Conservation (phyloP, 2,888 invertebrate genomes). For the Baronia brevicornis region DNA sequence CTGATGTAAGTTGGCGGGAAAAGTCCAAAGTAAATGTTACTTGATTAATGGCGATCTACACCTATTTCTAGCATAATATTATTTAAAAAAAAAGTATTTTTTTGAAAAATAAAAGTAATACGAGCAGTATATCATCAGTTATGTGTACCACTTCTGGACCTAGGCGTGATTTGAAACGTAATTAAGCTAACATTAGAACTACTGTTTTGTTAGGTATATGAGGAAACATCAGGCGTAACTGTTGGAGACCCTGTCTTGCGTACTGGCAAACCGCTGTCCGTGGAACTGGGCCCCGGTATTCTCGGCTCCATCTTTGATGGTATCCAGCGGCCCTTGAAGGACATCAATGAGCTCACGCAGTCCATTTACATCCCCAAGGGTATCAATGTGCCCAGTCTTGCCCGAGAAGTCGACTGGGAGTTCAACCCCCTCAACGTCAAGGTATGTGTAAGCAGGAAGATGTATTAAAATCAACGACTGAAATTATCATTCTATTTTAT, state of each 20-base stretch:
- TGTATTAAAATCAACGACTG: no score
- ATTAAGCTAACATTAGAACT: not conserved
- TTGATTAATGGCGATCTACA: no score
- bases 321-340: conserved; percentile 98
- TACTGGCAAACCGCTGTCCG: conserved; percentile 99
- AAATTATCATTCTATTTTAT: no score
- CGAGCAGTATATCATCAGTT: no score
- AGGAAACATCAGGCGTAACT: conserved; percentile 98
- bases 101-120: no score
- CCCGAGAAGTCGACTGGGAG: conserved; percentile 90
- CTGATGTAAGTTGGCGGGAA: no score
- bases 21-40: no score
- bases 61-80: no score
- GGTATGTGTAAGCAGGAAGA: conserved; percentile 68
- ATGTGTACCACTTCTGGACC: no score
- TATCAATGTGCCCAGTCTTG: conserved; percentile 94
- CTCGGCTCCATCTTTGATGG: conserved; percentile 99
- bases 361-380: conserved; percentile 99
- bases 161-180: not conserved
- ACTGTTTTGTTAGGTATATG: conserved; percentile 80
- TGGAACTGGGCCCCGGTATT: conserved; percentile 99
- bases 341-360: conserved; percentile 93
- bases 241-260: conserved; percentile 99
- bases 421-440: conserved; percentile 90
- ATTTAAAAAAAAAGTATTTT: no score